Base-by-base conservation (phyloP, 2,888 invertebrate genomes). In the Ferdinandea cuprea region DNA sequence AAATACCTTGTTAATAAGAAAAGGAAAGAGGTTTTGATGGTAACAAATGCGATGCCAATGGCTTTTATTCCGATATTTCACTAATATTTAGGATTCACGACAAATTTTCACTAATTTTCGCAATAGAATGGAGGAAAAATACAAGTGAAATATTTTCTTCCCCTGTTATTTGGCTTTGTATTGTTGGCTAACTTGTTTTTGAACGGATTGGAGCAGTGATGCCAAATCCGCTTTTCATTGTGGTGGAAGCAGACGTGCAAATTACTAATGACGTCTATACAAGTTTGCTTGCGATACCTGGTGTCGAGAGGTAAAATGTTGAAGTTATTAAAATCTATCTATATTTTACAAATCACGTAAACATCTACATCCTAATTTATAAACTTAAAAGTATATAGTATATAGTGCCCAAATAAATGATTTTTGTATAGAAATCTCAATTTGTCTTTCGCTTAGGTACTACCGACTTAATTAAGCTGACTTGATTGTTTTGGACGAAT, bases 101-200 rank as follows among this genome's bases (percentile, higher is more conserved):
- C 28, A 4, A 61, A 81, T 77, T 76, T 76, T 37, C 11, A 42
- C 42, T 3, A 7, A 66, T 56, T 65, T 56, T 61, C 35, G 17
- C n/a, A 58, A 46, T 48, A 40, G 46, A 54, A 59, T 61, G 11
- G 44, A 42, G 40, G 46, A 46, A n/a, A 5, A 13, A 13, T 28
- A 52, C 19, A 52, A 66, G 30, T 30, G 19, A 63, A 35, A 25
- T 35, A 54, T 54, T 42, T 30, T 13, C 15, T 8, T 46, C 11
- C 50, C 13, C 13, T 13, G n/a, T 68, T 58, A 28, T 30, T 72
- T 63, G 15, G 13, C 17, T 30, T 54, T 54, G 28, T 21, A 19
- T 52, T 6, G 66, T 59, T 76, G 68, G 77, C 69, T 35, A 40
- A 9, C 3, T 2, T 8, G 1, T 3, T n/a, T n/a, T 11, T 19